phyloP scores from a whole-genome alignment of 1,140 invertebrate species.

The Rhyzopertha dominica region DNA sequence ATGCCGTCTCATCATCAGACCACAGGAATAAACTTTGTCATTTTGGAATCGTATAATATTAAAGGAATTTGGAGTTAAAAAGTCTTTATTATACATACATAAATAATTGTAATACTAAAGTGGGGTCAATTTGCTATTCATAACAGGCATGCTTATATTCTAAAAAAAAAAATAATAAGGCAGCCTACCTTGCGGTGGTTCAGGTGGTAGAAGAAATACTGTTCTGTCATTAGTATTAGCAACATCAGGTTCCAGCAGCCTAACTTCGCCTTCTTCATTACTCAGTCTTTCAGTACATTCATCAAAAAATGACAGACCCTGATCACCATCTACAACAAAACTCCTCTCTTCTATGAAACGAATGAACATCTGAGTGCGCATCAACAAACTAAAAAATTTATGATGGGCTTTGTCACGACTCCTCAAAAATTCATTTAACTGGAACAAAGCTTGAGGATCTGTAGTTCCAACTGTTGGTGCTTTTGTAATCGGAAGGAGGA shows the following conservation, averaged over 20 bases:
- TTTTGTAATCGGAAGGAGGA: constrained; percentile 89
- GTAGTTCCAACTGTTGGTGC: constrained; percentile 90
- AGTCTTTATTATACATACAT: too few species aligned
- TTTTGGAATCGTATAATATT: too few species aligned
- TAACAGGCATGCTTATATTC: too few species aligned
- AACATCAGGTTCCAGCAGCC: constrained; percentile 44
- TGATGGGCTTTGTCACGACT: constrained; percentile 75
- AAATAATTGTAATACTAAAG: too few species aligned
- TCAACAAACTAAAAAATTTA: constrained; percentile 84
- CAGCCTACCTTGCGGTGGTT: constrained; percentile 63
- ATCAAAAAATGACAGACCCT: constrained; percentile 93
- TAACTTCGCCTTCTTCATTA: constrained; percentile 49
- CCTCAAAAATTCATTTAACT: constrained; percentile 77
- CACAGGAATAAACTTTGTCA: too few species aligned
- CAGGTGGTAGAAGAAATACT: constrained; percentile 94
- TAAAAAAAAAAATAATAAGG: too few species aligned
- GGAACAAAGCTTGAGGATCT: constrained; percentile 91
- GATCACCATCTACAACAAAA: constrained; percentile 95
- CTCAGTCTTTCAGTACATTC: constrained; percentile 84
- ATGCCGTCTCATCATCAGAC: too few species aligned
- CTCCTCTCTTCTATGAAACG: constrained; percentile 98
- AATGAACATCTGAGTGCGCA: constrained; percentile 96
- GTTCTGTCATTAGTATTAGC: constrained; percentile 72
- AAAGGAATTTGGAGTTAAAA: too few species aligned
- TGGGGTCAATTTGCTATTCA: too few species aligned